These are phyloP conservation scores for Stratiomys singularior DNA, from an alignment of 2,888 invertebrate species.

Conservation along the genomic window DNA sequence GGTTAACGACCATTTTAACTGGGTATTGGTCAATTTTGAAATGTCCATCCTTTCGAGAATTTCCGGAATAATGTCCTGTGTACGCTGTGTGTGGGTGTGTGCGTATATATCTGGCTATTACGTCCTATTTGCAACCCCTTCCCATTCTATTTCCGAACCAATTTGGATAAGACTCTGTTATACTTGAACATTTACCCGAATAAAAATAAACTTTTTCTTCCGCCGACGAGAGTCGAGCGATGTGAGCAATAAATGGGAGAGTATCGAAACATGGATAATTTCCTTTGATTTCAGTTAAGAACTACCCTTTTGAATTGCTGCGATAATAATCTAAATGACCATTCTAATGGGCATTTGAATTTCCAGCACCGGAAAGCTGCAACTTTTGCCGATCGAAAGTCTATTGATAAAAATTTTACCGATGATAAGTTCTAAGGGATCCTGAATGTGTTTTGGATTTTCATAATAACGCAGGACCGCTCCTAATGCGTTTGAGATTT, in stretches of 20 bases:
- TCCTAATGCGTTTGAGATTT: too few species aligned
- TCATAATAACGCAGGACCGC: neutral
- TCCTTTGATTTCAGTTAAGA: conserved; percentile 17
- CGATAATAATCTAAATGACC: conserved; percentile 50
- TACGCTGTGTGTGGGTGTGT: too few species aligned
- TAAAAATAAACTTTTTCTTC: conserved; percentile 36
- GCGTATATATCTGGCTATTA: neutral
- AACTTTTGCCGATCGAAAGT: neutral
- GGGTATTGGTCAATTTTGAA: conserved; percentile 47
- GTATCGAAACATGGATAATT: conserved; percentile 36
- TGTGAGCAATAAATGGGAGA: neutral
- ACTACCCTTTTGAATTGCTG: conserved; percentile 44
- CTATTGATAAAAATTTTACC: neutral
- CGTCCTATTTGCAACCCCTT: neutral
- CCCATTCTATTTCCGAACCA: conserved; percentile 35
- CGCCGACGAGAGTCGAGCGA: neutral
- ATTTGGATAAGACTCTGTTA: conserved; percentile 26
- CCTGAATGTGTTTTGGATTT: neutral
- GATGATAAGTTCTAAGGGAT: neutral
- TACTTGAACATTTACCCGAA: conserved; percentile 21
- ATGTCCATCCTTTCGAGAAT: conserved; percentile 45
- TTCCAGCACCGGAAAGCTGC: conserved; percentile 34
- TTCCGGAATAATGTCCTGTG: conserved; percentile 44
- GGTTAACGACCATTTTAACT: conserved; percentile 45
- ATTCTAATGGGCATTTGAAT: conserved; percentile 51